A percentile compares a stretch with the other conserved stretches of the same genome.
Evolutionary conservation across 2,888 invertebrate genomes (phyloP).

Genomic region (Conus canariensis): DNA sequence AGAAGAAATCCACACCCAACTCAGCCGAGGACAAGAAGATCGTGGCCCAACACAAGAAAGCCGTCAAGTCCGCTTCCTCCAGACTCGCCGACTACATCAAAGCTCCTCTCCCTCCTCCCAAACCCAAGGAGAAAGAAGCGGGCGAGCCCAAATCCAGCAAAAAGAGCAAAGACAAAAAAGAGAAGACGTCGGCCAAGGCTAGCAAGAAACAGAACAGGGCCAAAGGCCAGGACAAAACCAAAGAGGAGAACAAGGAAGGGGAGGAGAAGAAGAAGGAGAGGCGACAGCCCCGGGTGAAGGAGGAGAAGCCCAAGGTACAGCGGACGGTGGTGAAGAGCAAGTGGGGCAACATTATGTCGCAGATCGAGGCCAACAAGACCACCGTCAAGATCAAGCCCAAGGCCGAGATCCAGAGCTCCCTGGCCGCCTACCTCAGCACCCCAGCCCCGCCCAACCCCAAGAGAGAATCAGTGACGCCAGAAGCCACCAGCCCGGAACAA

Average conservation of each 20-base stretch:
- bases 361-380: constrained; percentile 78
- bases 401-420: constrained; percentile 93
- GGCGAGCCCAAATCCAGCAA: constrained; percentile 59
- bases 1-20: not conserved
- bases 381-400: constrained; percentile 81
- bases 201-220: constrained; percentile 34
- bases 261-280: constrained; percentile 32
- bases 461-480: not conserved
- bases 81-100: constrained; percentile 70
- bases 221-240: not conserved
- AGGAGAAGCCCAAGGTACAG: constrained; percentile 69
- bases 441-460: constrained; percentile 44
- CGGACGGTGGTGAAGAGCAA: constrained; percentile 72
- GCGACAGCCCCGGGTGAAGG: constrained; percentile 44
- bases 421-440: constrained; percentile 77
- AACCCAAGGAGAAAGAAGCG: constrained; percentile 66
- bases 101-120: constrained; percentile 67
- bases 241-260: constrained; percentile 15
- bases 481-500: not conserved
- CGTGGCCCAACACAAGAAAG: constrained; percentile 68
- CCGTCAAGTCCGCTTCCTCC: constrained; percentile 65
- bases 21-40: constrained; percentile 49
- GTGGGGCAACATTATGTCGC: constrained; percentile 73
- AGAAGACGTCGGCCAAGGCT: not conserved
- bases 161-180: constrained; percentile 43